phyloP scores from a whole-genome alignment of 2,797 vertebrate species.

The Hirundo rustica region DNA sequence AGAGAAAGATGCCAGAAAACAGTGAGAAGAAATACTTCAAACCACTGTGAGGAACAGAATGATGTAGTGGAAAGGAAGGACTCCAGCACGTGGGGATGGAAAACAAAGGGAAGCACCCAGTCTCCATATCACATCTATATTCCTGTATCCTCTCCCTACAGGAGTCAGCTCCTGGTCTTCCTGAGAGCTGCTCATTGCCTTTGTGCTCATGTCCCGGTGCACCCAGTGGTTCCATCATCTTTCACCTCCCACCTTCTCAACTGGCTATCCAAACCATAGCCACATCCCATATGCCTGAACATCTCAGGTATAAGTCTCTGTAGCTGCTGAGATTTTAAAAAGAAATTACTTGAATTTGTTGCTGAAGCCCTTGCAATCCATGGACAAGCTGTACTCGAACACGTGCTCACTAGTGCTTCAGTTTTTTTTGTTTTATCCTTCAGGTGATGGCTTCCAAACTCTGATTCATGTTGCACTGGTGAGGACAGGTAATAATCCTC shows the following conservation, averaged over 20 bases:
- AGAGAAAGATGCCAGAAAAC: neutral
- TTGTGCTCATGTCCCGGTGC: neutral
- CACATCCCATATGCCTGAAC: neutral
- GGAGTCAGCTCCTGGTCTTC: neutral
- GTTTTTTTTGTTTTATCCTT: neutral
- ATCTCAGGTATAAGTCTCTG: neutral
- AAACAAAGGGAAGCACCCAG: neutral
- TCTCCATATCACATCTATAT: neutral
- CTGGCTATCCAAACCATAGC: neutral
- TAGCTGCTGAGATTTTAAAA: neutral
- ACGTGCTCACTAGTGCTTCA: fast-evolving
- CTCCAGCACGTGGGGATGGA: neutral
- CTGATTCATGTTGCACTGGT: neutral
- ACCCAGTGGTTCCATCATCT: neutral
- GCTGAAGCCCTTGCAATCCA: neutral
- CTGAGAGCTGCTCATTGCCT: neutral
- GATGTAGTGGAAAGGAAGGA: neutral
- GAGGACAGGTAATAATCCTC: neutral
- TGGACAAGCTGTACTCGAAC: neutral
- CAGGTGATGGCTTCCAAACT: neutral
- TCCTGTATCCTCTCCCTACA: neutral
- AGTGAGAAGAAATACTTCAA: neutral
- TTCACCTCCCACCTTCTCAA: neutral
- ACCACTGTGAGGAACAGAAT: neutral
- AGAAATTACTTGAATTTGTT: neutral